Evolutionary conservation across 2,113 vertebrate genomes (phyloP).

Genomic region (Zosterops pallidus): DNA sequence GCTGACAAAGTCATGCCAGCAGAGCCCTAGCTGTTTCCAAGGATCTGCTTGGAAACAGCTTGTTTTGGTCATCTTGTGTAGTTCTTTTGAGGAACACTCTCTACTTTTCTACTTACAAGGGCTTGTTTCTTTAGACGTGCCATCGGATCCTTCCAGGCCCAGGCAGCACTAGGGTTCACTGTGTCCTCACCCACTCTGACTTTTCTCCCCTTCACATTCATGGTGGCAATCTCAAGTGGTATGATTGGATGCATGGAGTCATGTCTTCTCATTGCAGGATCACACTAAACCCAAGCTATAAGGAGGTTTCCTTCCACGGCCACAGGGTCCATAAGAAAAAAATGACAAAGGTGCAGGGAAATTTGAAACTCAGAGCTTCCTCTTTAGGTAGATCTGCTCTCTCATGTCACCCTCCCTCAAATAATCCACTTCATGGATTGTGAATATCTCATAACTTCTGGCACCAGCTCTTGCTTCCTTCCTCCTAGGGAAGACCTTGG

Average conservation of each 20-base stretch:
- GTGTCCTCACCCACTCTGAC: neutral
- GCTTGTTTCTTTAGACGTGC: neutral
- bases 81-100: neutral
- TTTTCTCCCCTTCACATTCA: neutral
- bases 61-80: neutral
- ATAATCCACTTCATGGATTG: neutral
- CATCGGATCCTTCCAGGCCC: neutral
- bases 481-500: neutral
- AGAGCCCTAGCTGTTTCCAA: neutral
- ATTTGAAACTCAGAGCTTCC: neutral
- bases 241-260: accelerated
- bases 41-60: conserved; percentile 1
- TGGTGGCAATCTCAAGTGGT: neutral
- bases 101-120: neutral
- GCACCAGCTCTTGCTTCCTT: neutral
- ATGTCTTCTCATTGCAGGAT: neutral
- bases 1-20: neutral
- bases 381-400: neutral
- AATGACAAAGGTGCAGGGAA: neutral
- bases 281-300: neutral
- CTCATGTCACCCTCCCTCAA: neutral
- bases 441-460: neutral
- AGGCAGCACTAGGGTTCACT: neutral
- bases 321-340: accelerated
- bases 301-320: neutral